Base-by-base conservation (phyloP, 2,797 vertebrate species). In the Oreonectes daqikongensis region DNA sequence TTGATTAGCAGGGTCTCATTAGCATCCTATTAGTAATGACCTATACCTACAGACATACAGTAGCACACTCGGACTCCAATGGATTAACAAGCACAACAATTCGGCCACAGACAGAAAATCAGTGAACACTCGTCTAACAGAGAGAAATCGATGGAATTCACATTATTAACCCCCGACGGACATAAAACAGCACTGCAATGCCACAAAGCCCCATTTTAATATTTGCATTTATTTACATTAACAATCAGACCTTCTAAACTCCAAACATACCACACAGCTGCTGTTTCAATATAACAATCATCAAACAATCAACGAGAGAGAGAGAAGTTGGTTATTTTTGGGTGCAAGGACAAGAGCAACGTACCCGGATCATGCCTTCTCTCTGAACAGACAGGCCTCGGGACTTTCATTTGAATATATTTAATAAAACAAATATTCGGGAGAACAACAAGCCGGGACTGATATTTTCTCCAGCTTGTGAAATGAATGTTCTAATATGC, bases 1-100 rank as follows among this genome's bases (percentile, higher is more conserved):
- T 93, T 88, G 93, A 95, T 93, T 88, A 89, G 88, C 75, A 84
- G 26, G 75, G 80, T 69, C 87, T 92, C 88, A 91, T 94, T 93
- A 94, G 89, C 93, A 92, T 94, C 84, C 88, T 53, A 66, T 94
- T 94, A 94, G 87, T 48, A 20, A 83, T 82, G 90, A 91, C 92
- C 93, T 75, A 1, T 73, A 82, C 86, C 85, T 67, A 79, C 85
- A 76, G 61, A 65, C 82, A 61, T 64, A 77, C 55, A 59, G 55
- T 59, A 18, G 82, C 15, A 0, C 60, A 81, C 52, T 0, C 18
- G 38, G 87, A 85, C 90, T 91, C 72, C 84, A 86, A 89, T 82
- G 87, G 89, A 92, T 92, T 87, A 83, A 84, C 84, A 86, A 85
- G 83, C 0, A 0, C 66, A 66, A 70, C 0, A 81, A 28, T 61